Evolutionary conservation across 1,140 invertebrate genomes (phyloP), one percentile per base, ranked within the genome.

Genomic region (Aethina tumida): DNA sequence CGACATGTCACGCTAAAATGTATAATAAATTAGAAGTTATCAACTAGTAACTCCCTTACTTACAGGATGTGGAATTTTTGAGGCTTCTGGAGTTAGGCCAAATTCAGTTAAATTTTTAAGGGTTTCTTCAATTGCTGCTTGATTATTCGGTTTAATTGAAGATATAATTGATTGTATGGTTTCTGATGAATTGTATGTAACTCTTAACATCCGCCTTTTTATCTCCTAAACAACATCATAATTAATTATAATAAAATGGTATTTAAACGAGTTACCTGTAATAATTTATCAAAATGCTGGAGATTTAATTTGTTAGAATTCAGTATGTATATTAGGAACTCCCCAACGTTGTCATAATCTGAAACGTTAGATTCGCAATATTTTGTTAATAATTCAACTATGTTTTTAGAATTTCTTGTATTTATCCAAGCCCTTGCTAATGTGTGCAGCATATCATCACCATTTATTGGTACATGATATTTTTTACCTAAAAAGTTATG

Each of bases 1-100:
- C 41, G 59, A 64, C 73, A 76, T 74, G 17, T 69, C 53, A 43
- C 58, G 59, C 63, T 73, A 48, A 42, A 56, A 58, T 33, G n/a
- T n/a, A n/a, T n/a, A n/a, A n/a, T n/a, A n/a, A n/a, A n/a, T n/a
- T n/a, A n/a, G n/a, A n/a, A n/a, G n/a, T n/a, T n/a, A n/a, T n/a
- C n/a, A n/a, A n/a, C n/a, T n/a, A n/a, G n/a, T n/a, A n/a, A n/a
- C n/a, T n/a, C n/a, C n/a, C n/a, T 52, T 36, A 56, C 66, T 65
- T 56, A 70, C 69, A 6, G 68, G 67, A 47, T 69, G 66, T 9
- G 55, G 57, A 27, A 69, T 57, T 18, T 58, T 49, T 8, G 59
- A 53, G 0, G 44, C 36, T 10, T 63, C 59, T 35, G 22, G 12
- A 13, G 38, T 41, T 35, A 41, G 10, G 3, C 22, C 31, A 12